These are phyloP conservation scores for Aythya baeri DNA, from an alignment of 2,113 vertebrate species.

Conservation along the genomic window DNA sequence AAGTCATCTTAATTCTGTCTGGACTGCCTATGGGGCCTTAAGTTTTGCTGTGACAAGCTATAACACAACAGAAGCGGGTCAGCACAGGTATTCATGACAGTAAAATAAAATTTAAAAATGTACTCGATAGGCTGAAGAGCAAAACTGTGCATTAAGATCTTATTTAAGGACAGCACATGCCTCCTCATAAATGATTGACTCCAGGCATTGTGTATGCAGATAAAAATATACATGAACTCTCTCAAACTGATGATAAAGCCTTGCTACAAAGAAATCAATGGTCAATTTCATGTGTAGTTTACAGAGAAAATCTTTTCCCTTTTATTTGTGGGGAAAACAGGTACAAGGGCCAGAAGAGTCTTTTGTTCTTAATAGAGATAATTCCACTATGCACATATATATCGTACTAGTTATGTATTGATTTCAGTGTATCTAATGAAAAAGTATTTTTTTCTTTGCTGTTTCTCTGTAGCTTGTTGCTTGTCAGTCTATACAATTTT, in stretches of 20 bases:
- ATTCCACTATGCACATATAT: background rate
- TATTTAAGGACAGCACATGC: background rate
- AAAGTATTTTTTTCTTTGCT: background rate
- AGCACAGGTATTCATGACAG: background rate
- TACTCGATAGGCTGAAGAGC: background rate
- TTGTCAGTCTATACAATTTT: background rate
- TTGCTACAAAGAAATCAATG: background rate
- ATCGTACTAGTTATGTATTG: background rate
- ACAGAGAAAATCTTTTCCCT: background rate
- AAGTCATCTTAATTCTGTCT: background rate
- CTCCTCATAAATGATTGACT: background rate
- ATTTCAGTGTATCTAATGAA: background rate
- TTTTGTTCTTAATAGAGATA: background rate
- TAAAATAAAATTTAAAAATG: background rate
- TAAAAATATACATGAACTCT: background rate
- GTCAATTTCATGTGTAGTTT: background rate
- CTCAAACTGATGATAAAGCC: background rate
- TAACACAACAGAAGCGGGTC: background rate
- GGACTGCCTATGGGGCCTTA: background rate
- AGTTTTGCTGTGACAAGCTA: background rate
- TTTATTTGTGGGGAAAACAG: background rate
- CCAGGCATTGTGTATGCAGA: background rate
- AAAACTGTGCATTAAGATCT: background rate
- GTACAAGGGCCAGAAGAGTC: background rate
- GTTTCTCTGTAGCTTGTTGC: background rate